Percentiles rank a stretch among this genome's conserved stretches.
Evolutionary conservation across 2,888 invertebrate species (phyloP).

Genomic region (Oxyteleia sp.): DNA sequence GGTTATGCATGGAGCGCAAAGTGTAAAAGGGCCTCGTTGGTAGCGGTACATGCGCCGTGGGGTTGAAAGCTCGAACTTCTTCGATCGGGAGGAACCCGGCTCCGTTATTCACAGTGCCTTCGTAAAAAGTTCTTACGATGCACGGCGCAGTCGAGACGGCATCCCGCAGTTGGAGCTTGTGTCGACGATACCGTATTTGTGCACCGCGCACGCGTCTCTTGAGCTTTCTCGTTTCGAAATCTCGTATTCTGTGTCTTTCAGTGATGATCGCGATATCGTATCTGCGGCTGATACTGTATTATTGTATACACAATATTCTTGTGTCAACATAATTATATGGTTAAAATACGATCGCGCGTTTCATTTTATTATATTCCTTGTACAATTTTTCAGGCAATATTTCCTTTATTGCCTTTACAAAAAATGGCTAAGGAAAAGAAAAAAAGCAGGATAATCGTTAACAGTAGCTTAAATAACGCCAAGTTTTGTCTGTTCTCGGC

Average conservation of each 20-base stretch:
- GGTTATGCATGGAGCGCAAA: constrained; percentile 69
- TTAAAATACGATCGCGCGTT: too few species aligned
- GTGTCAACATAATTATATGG: too few species aligned
- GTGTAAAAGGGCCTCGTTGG: constrained; percentile 77
- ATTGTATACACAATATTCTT: neutral
- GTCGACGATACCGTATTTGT: constrained; percentile 54
- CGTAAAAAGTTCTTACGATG: constrained; percentile 63
- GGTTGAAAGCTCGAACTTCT: constrained; percentile 77
- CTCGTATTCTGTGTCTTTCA: constrained; percentile 16
- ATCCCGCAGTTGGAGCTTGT: constrained; percentile 64
- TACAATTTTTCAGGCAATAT: too few species aligned
- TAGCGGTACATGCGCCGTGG: constrained; percentile 78
- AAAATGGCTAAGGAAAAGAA: too few species aligned
- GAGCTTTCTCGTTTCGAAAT: constrained; percentile 38
- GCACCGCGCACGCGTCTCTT: constrained; percentile 41
- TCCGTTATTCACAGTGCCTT: constrained; percentile 62
- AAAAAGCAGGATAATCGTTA: too few species aligned
- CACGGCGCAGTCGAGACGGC: constrained; percentile 60
- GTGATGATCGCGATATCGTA: constrained; percentile 26
- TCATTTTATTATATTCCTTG: too few species aligned
- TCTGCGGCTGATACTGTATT: neutral
- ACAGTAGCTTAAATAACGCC: neutral
- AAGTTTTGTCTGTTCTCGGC: constrained; percentile 19
- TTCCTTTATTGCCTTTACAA: too few species aligned
- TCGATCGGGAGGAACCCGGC: constrained; percentile 79